Percentiles rank a stretch among this genome's conserved stretches.
Conservation (phyloP, 2,113 vertebrate species). For the Mystacornis crossleyi region DNA sequence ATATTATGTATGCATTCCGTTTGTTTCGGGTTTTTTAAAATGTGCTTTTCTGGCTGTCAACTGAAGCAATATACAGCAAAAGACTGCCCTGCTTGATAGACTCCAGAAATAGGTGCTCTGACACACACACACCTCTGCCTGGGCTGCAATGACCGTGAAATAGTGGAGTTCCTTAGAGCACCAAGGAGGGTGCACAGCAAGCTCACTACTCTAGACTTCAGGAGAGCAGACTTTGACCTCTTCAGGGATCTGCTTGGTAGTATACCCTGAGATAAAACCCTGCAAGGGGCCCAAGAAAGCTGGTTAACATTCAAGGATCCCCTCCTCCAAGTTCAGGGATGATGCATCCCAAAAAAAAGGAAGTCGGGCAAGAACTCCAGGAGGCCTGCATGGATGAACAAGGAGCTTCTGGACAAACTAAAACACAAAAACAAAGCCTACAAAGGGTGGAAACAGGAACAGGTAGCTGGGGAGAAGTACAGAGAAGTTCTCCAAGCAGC, state of each 20-base stretch:
- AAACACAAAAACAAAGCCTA: not conserved
- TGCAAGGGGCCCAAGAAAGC: not conserved
- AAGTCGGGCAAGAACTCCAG: not conserved
- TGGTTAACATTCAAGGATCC: not conserved
- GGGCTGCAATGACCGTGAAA: not conserved
- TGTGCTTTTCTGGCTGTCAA: not conserved
- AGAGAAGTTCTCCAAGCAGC: not conserved
- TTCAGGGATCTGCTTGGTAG: not conserved
- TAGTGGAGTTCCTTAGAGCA: not conserved
- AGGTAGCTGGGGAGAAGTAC: not conserved
- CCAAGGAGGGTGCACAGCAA: rapidly evolving
- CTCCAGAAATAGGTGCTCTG: not conserved
- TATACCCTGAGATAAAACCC: not conserved
- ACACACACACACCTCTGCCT: not conserved
- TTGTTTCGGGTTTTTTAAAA: rapidly evolving
- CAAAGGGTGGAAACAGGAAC: not conserved
- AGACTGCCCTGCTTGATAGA: not conserved
- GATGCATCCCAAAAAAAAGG: not conserved
- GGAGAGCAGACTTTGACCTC: not conserved
- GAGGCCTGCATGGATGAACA: not conserved
- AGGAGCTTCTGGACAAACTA: not conserved
- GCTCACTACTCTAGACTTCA: not conserved
- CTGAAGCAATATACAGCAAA: not conserved
- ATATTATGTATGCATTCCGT: not conserved
- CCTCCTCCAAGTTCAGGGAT: not conserved